Conservation (phyloP, 2,113 vertebrate species). For the Xenopus laevis region DNA sequence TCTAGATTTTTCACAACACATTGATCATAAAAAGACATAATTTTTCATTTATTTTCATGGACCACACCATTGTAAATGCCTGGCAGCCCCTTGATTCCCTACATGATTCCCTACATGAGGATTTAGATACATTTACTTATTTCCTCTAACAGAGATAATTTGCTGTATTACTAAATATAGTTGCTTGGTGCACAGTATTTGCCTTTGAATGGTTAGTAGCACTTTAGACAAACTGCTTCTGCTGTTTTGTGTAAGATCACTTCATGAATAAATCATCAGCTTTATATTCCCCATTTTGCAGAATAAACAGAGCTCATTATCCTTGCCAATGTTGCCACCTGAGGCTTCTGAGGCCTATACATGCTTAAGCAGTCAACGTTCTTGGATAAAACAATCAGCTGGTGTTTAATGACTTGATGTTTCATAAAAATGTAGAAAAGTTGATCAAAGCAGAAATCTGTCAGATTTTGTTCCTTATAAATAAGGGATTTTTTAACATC, state of each 20-base stretch:
- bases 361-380: slow-evolving; percentile 9
- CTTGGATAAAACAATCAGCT: slow-evolving; percentile 1
- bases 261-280: slow-evolving; percentile 28
- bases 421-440: not conserved
- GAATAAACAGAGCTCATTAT: slow-evolving; percentile 26
- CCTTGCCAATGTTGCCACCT: not conserved
- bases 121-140: slow-evolving; percentile 24
- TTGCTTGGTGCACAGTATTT: slow-evolving; percentile 18
- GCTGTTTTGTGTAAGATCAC: slow-evolving; percentile 13
- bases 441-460: too few relatives aligned
- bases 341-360: slow-evolving; percentile 13
- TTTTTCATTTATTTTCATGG: too few relatives aligned
- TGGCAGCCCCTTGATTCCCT: not conserved
- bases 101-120: slow-evolving; percentile 24
- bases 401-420: slow-evolving; percentile 15
- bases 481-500: too few relatives aligned
- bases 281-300: slow-evolving; percentile 18
- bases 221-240: slow-evolving; percentile 25
- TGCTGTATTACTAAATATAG: slow-evolving; percentile 25
- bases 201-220: slow-evolving; percentile 25
- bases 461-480: too few relatives aligned
- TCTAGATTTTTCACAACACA: too few relatives aligned
- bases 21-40: too few relatives aligned
- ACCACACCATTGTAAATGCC: slow-evolving; percentile 2
- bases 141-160: slow-evolving; percentile 24